phyloP scores from a whole-genome alignment of 2,888 invertebrate species.

The Strigamia crassipes region DNA sequence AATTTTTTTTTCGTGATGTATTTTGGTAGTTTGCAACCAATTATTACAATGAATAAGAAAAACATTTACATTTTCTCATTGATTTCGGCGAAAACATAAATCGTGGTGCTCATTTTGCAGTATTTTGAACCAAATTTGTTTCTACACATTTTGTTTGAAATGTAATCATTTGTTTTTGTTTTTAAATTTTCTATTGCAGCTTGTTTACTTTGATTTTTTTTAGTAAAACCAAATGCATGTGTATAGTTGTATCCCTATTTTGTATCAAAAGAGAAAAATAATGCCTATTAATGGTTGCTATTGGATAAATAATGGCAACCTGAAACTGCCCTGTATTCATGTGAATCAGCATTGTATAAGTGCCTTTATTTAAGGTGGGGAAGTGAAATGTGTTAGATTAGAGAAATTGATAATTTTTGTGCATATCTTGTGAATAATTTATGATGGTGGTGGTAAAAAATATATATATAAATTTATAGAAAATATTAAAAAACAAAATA shows the following conservation, averaged over 20 bases:
- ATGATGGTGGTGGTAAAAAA: neutral
- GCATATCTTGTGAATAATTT: neutral
- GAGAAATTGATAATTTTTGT: neutral
- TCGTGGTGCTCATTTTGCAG: neutral
- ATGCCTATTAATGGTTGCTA: neutral
- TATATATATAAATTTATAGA: neutral
- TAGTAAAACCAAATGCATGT: neutral
- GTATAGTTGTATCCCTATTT: neutral
- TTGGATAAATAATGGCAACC: neutral
- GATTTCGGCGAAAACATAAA: too few relatives aligned
- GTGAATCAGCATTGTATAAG: neutral
- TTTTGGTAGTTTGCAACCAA: too few relatives aligned
- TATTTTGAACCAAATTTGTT: neutral
- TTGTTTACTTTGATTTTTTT: neutral
- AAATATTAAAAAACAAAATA: neutral
- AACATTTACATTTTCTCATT: too few relatives aligned
- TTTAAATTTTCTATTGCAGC: neutral
- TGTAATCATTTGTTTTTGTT: neutral
- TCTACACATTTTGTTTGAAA: neutral
- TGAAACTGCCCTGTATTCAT: neutral
- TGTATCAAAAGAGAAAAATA: neutral
- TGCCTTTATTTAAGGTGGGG: neutral
- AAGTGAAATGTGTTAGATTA: neutral
- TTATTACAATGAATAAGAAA: too few relatives aligned
- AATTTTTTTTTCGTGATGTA: too few relatives aligned